phyloP scores from a whole-genome alignment of 2,797 vertebrate species.

The Danio aesculapii region DNA sequence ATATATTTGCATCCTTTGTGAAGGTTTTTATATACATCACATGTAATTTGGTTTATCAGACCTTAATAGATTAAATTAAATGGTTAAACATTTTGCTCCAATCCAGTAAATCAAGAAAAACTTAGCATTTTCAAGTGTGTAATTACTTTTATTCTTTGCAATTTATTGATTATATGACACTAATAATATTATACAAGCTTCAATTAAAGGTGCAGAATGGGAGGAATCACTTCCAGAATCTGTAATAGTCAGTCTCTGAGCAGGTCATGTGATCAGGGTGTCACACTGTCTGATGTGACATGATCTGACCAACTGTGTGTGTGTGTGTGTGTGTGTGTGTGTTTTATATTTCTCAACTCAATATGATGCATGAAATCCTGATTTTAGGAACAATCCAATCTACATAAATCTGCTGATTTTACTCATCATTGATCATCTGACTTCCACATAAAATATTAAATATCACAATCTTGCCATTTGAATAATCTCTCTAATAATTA shows the following conservation, averaged over 20 bases:
- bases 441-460: neutral
- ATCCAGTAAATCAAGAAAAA: too few species aligned
- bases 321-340: slow-evolving; percentile 26
- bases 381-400: neutral
- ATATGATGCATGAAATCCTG: neutral
- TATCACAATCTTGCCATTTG: neutral
- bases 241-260: too few species aligned
- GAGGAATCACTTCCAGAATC: neutral
- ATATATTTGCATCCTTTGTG: too few species aligned
- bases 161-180: too few species aligned
- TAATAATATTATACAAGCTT: too few species aligned
- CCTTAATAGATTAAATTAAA: too few species aligned
- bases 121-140: too few species aligned
- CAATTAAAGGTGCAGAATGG: neutral
- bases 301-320: slow-evolving; percentile 1
- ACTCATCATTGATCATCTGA: neutral
- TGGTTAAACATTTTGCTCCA: too few species aligned
- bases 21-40: too few species aligned
- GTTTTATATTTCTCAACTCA: neutral
- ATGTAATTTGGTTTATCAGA: too few species aligned
- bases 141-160: too few species aligned
- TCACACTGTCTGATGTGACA: slow-evolving; percentile 9
- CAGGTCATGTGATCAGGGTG: slow-evolving; percentile 1
- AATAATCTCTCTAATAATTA: neutral
- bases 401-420: too few species aligned